Evolutionary conservation across 2,113 vertebrate species (phyloP).

Genomic region (Oenanthe oenanthe): DNA sequence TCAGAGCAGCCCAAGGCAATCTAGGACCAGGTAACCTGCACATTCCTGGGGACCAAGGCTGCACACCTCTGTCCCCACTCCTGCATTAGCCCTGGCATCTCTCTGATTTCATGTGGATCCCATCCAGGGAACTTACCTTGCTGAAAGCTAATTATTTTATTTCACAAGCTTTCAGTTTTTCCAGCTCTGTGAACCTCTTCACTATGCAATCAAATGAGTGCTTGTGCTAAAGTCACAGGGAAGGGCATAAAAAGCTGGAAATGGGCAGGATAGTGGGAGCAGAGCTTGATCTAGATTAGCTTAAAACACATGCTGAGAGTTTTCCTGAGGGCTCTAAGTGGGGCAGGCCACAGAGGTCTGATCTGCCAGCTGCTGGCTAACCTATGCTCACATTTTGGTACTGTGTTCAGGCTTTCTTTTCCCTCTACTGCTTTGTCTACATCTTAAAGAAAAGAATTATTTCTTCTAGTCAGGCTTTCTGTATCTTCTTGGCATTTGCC

Average conservation of each 20-base stretch:
- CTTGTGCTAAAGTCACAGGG: neutral
- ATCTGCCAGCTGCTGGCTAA: neutral
- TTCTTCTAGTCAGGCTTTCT: neutral
- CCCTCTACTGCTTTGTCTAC: neutral
- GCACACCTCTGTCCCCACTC: neutral
- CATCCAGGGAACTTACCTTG: neutral
- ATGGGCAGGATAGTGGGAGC: neutral
- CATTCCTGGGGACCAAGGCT: neutral
- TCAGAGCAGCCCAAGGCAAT: neutral
- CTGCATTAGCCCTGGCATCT: neutral
- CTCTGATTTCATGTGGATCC: neutral
- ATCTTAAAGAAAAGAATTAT: neutral
- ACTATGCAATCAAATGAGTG: neutral
- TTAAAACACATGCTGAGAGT: neutral
- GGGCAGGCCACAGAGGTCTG: neutral
- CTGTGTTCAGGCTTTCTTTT: neutral
- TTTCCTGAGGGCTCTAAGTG: neutral
- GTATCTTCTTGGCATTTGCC: neutral
- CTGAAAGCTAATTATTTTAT: slow-evolving; percentile 32
- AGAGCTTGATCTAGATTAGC: neutral
- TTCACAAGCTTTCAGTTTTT: slow-evolving; percentile 29
- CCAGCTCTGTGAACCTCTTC: slow-evolving; percentile 1
- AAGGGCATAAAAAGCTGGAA: neutral
- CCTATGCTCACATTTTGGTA: neutral
- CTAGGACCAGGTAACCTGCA: neutral